Conservation (phyloP, 2,113 vertebrate genomes). For the Albula glossodonta region DNA sequence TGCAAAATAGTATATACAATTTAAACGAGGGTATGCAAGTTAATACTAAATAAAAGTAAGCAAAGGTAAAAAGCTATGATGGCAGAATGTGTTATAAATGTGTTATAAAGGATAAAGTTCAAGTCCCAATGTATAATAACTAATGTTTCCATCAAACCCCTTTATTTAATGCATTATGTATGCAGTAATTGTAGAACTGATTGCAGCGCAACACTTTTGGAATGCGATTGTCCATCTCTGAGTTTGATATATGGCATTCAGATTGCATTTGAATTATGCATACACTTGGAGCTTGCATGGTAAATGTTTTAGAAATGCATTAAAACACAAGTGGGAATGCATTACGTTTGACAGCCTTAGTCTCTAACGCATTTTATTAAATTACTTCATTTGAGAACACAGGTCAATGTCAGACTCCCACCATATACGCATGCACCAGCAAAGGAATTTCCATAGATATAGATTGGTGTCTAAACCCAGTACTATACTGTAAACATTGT, state of each 20-base stretch:
- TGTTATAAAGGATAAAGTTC: too few species aligned
- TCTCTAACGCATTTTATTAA: neutral
- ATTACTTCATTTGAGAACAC: neutral
- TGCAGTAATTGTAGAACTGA: neutral
- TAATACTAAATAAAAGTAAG: too few species aligned
- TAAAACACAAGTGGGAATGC: neutral
- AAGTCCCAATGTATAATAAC: too few species aligned
- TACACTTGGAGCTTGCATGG: neutral
- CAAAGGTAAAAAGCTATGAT: too few species aligned
- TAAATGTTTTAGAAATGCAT: neutral
- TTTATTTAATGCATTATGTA: neutral
- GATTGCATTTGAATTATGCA: neutral
- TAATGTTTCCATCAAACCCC: too few species aligned
- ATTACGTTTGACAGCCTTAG: neutral
- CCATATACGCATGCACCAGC: neutral
- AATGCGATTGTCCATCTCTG: neutral
- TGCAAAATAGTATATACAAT: too few species aligned
- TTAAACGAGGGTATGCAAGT: too few species aligned
- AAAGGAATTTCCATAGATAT: too few species aligned
- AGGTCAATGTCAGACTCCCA: neutral
- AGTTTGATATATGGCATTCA: neutral
- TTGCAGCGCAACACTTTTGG: neutral
- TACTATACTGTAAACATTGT: neutral
- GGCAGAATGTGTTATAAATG: too few species aligned
- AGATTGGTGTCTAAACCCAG: too few species aligned